These are phyloP conservation scores for Glossosoma conforme DNA, from an alignment of 1,140 invertebrate species.

Conservation along the genomic window DNA sequence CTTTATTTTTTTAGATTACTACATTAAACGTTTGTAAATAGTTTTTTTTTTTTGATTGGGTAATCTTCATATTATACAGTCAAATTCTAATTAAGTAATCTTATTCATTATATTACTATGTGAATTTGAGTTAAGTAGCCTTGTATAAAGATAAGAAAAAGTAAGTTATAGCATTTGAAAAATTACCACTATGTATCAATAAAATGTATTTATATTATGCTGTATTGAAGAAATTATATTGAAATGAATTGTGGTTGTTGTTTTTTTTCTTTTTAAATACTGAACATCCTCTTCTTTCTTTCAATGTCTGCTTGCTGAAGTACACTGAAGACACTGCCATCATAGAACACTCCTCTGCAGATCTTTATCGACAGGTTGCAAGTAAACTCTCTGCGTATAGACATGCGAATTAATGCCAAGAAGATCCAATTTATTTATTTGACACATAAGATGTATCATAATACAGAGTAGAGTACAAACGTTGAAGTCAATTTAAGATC, in stretches of 20 bases:
- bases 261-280: not conserved
- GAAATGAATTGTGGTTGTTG: slow-evolving; percentile 10
- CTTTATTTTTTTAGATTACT: slow-evolving; percentile 9
- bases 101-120: not conserved
- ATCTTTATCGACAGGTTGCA: too few species aligned
- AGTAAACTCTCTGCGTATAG: too few species aligned
- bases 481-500: too few species aligned
- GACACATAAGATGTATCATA: too few species aligned
- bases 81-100: not conserved
- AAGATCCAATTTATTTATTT: too few species aligned
- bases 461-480: too few species aligned
- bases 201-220: slow-evolving; percentile 30
- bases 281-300: not conserved
- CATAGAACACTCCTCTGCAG: too few species aligned
- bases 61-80: not conserved
- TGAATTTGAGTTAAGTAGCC: slow-evolving; percentile 19
- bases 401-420: too few species aligned
- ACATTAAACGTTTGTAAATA: slow-evolving; percentile 12
- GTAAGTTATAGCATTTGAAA: slow-evolving; percentile 19
- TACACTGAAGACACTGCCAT: too few species aligned
- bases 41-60: not conserved
- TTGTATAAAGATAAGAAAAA: slow-evolving; percentile 22
- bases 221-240: slow-evolving; percentile 19
- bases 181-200: slow-evolving; percentile 26
- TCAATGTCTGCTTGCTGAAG: too few species aligned